Conservation (phyloP, 2,113 vertebrate species). For the Trichomycterus rosablanca region DNA sequence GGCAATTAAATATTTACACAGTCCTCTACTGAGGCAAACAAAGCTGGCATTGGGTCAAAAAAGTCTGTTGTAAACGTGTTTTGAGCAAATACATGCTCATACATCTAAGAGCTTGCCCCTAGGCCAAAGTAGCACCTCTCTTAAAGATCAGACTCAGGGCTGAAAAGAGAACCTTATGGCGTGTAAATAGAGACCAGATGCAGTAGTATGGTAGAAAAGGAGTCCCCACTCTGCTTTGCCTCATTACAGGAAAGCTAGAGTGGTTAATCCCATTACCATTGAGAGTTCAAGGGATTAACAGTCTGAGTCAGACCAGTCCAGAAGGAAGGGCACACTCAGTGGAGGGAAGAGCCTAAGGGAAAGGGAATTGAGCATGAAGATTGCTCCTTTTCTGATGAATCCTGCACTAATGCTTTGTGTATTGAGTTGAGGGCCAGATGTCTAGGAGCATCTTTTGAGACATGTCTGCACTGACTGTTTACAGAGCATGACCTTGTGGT, state of each 20-base stretch:
- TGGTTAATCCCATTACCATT: conserved; percentile 61
- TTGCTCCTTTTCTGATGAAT: conserved; percentile 53
- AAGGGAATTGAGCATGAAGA: conserved; percentile 36
- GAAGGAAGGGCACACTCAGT: conserved; percentile 28
- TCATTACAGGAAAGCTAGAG: conserved; percentile 54
- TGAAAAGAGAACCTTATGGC: conserved; percentile 32
- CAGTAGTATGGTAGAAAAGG: conserved; percentile 18
- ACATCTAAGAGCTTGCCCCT: conserved; percentile 47
- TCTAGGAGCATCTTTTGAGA: conserved; percentile 48
- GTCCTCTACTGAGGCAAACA: conserved; percentile 43
- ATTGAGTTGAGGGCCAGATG: conserved; percentile 59
- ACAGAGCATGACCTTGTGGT: conserved; percentile 44
- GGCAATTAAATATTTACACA: conserved; percentile 62
- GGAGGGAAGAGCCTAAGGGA: conserved; percentile 32
- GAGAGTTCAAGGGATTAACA: conserved; percentile 69
- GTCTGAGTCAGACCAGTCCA: conserved; percentile 56
- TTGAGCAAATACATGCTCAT: conserved; percentile 12
- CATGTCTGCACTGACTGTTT: conserved; percentile 55
- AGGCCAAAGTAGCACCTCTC: conserved; percentile 36
- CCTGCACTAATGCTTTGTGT: conserved; percentile 52
- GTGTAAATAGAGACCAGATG: conserved; percentile 43
- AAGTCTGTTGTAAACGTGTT: conserved; percentile 42
- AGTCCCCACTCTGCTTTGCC: conserved; percentile 40
- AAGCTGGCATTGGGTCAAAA: conserved; percentile 46
- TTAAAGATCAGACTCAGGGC: conserved; percentile 19